Evolutionary conservation across 2,797 vertebrate genomes (phyloP), one percentile per base, ranked within the genome.

Genomic region (Hypotaenidia philippensis): DNA sequence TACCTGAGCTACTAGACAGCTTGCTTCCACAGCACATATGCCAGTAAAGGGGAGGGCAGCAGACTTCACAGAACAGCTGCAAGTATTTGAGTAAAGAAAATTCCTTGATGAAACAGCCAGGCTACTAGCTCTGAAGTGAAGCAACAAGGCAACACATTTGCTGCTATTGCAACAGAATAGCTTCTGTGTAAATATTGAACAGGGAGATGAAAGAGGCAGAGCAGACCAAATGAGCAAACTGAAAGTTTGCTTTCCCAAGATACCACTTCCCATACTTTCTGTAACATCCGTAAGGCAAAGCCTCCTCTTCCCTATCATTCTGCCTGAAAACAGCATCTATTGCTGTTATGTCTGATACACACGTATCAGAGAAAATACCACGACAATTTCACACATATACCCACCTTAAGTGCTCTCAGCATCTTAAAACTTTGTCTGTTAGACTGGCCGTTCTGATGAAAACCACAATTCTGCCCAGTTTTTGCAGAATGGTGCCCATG

Each of bases 351-450:
- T 16, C 41, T 19, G 41, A 44, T 44, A 82, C 11, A 60, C 0
- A 0, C 6, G 2, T 50, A 36, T 27, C 44, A 72, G 26, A 57
- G 32, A 50, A 91, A 64, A 93, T 3, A 38, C 0, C 1, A 9
- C 7, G 1, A 38, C 12, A 38, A 57, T n/a, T 64, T 87, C 53
- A 50, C 22, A 63, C 22, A 0, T 14, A 23, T 21, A 44, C 75
- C 87, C 55, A 89, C 81, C 65, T 2, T 31, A 49, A 0, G 4
- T 22, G 60, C 65, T 69, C 5, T 22, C 68, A 31, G 20, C 6
- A 59, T 78, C 65, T 61, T 29, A 20, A 26, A 6, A 14, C 52
- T 25, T 13, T 3, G 21, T 36, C 32, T 2, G 0, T 75, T 59
- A 70, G 56, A 16, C 0, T 0, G 13, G 29, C 4, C 23, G 18